Percentiles rank a stretch among this genome's conserved stretches.
Conservation (phyloP, 2,113 vertebrate species). For the Geothlypis trichas region DNA sequence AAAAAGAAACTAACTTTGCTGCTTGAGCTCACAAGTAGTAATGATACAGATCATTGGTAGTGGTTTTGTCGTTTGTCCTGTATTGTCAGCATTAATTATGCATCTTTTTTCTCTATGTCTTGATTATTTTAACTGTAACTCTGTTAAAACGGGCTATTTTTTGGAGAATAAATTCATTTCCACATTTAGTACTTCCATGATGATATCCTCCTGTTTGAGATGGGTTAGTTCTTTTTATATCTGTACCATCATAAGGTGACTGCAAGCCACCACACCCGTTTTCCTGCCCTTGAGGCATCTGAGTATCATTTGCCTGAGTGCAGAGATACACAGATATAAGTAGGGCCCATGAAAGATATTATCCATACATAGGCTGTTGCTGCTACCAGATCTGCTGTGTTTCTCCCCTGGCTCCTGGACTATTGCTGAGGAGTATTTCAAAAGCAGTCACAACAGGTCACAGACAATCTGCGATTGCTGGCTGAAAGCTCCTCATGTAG, state of each 20-base stretch:
- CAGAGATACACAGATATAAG: neutral
- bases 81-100: neutral
- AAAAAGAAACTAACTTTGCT: neutral
- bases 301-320: fast-evolving
- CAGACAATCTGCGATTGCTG: neutral
- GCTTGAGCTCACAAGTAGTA: neutral
- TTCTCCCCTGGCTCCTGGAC: neutral
- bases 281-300: neutral
- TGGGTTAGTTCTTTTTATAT: neutral
- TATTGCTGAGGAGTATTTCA: neutral
- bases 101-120: neutral
- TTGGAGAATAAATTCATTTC: neutral
- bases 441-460: neutral
- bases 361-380: neutral
- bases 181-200: neutral
- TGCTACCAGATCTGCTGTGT: neutral
- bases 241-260: fast-evolving
- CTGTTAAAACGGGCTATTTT: neutral
- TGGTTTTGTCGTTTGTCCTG: neutral
- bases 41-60: neutral
- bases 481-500: neutral
- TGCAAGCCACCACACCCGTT: neutral
- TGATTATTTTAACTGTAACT: neutral
- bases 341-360: neutral
- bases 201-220: neutral